Evolutionary conservation across 1,140 invertebrate species (phyloP).

Genomic region (Coptotermes formosanus): DNA sequence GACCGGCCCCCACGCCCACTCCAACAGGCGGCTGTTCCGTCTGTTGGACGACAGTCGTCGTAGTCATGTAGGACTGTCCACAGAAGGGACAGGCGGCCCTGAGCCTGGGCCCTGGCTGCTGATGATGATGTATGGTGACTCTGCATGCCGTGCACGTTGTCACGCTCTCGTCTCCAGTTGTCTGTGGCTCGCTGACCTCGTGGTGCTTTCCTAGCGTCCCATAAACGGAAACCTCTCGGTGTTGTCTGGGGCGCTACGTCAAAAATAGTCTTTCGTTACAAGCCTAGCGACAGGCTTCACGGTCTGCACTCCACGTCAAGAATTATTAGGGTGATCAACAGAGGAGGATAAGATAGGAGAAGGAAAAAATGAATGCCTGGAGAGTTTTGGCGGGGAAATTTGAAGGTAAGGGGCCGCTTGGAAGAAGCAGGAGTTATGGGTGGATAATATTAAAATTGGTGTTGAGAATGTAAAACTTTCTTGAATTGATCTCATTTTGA

Average conservation of each 20-base stretch:
- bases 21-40: conserved; percentile 26
- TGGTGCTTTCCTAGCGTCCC: background rate
- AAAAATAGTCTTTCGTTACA: too few species aligned
- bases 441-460: too few species aligned
- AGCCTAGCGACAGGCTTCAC: too few species aligned
- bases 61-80: conserved; percentile 36
- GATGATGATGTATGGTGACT: conserved; percentile 38
- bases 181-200: conserved; percentile 12
- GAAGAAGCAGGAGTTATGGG: too few species aligned
- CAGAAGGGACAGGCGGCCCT: conserved; percentile 39
- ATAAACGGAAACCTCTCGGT: background rate
- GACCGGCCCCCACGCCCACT: conserved; percentile 38
- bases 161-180: conserved; percentile 33
- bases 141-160: conserved; percentile 39
- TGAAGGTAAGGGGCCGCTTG: too few species aligned
- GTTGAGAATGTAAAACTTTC: too few species aligned
- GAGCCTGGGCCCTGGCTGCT: conserved; percentile 22
- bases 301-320: too few species aligned
- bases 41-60: background rate
- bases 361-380: too few species aligned
- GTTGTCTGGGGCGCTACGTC: background rate
- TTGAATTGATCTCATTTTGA: too few species aligned
- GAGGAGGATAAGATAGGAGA: too few species aligned
- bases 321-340: too few species aligned
- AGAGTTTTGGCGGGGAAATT: too few species aligned